Evolutionary conservation across 2,888 invertebrate genomes (phyloP).

Genomic region (Rhynchonema sp.): DNA sequence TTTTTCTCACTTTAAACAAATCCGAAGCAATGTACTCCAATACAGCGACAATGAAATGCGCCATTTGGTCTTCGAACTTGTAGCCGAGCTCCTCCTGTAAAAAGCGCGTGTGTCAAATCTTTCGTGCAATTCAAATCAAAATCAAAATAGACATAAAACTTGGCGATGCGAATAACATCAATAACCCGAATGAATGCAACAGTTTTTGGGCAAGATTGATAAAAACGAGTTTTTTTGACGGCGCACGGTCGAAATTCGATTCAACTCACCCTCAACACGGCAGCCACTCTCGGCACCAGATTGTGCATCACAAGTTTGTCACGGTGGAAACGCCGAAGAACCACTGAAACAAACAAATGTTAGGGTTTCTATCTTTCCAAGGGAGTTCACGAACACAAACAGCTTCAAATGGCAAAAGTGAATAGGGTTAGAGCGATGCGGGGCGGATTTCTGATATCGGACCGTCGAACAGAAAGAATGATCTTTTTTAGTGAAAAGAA

Average conservation of each 20-base stretch:
- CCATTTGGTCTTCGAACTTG: not conserved
- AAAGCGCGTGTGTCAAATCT: not conserved
- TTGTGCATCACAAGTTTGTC: not conserved
- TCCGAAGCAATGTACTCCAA: constrained; percentile 86
- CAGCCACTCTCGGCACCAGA: not conserved
- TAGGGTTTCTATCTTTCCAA: too few relatives aligned
- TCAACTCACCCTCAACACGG: not conserved
- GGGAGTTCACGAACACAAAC: too few relatives aligned
- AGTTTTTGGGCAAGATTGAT: too few relatives aligned
- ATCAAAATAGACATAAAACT: too few relatives aligned
- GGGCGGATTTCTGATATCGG: too few relatives aligned
- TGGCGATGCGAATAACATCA: too few relatives aligned
- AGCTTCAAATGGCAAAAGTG: not conserved
- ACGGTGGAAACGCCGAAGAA: not conserved
- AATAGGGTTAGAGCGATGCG: too few relatives aligned
- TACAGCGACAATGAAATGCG: constrained; percentile 61
- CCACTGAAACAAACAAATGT: not conserved
- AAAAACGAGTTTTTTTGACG: too few relatives aligned
- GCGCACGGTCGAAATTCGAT: not conserved
- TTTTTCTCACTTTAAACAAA: constrained; percentile 73
- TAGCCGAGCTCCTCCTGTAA: not conserved
- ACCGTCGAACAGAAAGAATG: too few relatives aligned
- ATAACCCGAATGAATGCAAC: too few relatives aligned
- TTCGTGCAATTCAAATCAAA: not conserved
- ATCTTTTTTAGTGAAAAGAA: too few relatives aligned